Evolutionary conservation across 2,113 vertebrate species (phyloP), one percentile per base, ranked within the genome.

Genomic region (Nansenia antarctica): DNA sequence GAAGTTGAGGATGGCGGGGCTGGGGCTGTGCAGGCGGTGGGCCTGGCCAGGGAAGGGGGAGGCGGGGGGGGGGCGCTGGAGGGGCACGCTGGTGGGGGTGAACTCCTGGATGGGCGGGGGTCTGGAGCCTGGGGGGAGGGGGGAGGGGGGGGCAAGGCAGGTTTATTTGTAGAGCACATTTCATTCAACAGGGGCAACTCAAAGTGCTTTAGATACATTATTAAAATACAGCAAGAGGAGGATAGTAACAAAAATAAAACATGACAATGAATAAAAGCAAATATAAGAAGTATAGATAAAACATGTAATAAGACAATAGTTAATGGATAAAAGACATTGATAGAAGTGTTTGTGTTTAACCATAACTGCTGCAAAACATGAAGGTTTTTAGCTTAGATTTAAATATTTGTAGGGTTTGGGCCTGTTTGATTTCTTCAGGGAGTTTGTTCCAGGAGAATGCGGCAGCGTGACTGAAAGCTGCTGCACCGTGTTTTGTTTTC

Each of bases 1-100:
- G 74, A 99, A 96, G 91, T 96, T 97, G 49, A 98, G 82, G 85
- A 96, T 90, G 49, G 95, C 94, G 0, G 95, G 93, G 66, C 92
- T 94, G 2, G 94, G 94, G 64, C 89, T 92, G 68, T 81, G 92
- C 58, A 87, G 35, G 14, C 90, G 83, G 8, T 85, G 92, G 71
- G 86, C 75, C 0, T 90, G 87, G 5, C 32, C 2, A 58, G 89
- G 24, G 54, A 85, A 88, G 0, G 89, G 85, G n/a, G 94, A 93
- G 89, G 92, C 53, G 5, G 74, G 22, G 2, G 69, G 47, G 1
- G 84, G 63, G 68, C 67, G 71, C 53, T 90, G 49, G 79, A 93
- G 79, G 69, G 91, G 87, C 5, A 94, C 84, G 75, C 89, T 89
- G 66, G 94, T 93, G 82, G 95, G 91, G 18, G 93, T 94, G 61